Evolutionary conservation across 2,888 invertebrate genomes (phyloP), one percentile per base, ranked within the genome.

Genomic region (Caenorhabditis becei): DNA sequence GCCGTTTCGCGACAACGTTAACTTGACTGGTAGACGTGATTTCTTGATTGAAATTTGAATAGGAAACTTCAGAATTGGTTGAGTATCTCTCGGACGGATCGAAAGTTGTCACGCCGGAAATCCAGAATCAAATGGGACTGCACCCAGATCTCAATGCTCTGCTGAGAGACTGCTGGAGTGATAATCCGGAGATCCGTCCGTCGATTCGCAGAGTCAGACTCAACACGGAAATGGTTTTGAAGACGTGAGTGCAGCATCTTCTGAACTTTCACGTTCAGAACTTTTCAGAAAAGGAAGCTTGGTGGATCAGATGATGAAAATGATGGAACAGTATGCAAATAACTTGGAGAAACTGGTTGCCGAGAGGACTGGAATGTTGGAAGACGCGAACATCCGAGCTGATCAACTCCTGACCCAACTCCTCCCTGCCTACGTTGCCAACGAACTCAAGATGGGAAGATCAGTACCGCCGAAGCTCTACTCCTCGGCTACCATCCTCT

Each of bases 351-450:
- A 90, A 70, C 83, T 90, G 1, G 90, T 90, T 1, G 84, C 88
- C 14, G 90, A 90, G 65, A 81, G 90, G 58, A 90, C 90, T n/a
- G 90, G 89, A 65, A 89, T 90, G 89, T 67, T 90, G 53, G 90
- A 90, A 71, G 90, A 90, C 20, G 90, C 90, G 2, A 90, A 90
- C 67, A 70, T 86, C 32, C 82, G 90, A 3, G 90, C 90, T 1
- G 90, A 90, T 62, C 86, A 88, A 65, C 83, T 90, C 11, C 83
- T 90, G 24, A 84, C 84, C 10, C 90, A 90, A 77, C 82, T 90
- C 8, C 77, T 90, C 2, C 90, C 90, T 1, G 80, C 82, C 78
- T 90, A 90, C 69, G 89, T 90, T 20, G 89, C 90, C 1, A 86
- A 84, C 59, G 90, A 90, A 62, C 71, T 90, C 53, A 90, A 90